Base-by-base conservation (phyloP, 2,888 invertebrate genomes). In the Diploptera punctata region DNA sequence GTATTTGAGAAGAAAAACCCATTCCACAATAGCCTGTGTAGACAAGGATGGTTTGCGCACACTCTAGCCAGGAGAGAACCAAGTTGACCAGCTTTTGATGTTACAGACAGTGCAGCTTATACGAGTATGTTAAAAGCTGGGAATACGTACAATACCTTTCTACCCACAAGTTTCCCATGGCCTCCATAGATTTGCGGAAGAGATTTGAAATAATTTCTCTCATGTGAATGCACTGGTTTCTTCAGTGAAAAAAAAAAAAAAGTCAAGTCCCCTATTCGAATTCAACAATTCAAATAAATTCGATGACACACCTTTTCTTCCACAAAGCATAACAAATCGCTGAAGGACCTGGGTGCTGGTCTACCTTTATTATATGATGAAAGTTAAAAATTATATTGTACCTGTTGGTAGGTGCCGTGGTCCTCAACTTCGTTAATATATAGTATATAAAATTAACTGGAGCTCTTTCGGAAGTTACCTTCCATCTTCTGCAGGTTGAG, bases 281-380 rank as follows among this genome's bases (percentile, higher is more conserved):
- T 49, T 5, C n/a, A 49, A 49, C 7, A 7, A 49, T 49, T n/a
- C n/a, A 4, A 49, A 49, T 4, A 38, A 38, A 38, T 38, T 49
- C n/a, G 7, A 18, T 18, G 49, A n/a, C 5, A 49, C 49, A 49
- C n/a, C 49, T 49, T n/a, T 49, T 49, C 49, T n/a, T 49, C 4
- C 49, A 49, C 49, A 49, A 49, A 9, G 10, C 4, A n/a, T 49
- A n/a, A n/a, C n/a, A 49, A 49, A 9, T 49, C n/a, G 49, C 49
- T 49, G 49, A n/a, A 18, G 49, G n/a, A 49, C 13, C 7, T 7
- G 18, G 49, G 7, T n/a, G 49, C n/a, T 18, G 18, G n/a, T n/a
- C 49, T 49, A 5, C 49, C 49, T 49, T 49, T 49, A 49, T 49
- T 49, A 49, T n/a, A n/a, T n/a, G n/a, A n/a, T n/a, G n/a, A n/a